These are phyloP conservation scores for Calliscelio sp. DNA, from an alignment of 2,888 invertebrate species.

Conservation along the genomic window DNA sequence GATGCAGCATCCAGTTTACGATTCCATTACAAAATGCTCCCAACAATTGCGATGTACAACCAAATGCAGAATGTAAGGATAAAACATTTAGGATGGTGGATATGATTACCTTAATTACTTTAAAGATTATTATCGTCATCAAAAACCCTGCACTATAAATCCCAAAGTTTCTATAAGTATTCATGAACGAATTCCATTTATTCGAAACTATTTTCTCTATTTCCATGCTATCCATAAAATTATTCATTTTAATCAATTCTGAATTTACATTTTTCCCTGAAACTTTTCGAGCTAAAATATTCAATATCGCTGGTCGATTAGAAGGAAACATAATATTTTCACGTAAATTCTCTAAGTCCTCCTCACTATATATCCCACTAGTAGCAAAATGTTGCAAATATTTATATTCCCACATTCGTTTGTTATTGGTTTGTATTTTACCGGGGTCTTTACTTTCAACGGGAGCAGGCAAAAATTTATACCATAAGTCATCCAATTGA, in stretches of 20 bases:
- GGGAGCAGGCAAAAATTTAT: background rate
- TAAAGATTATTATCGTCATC: background rate
- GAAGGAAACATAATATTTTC: slow-evolving; percentile 10
- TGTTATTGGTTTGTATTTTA: background rate
- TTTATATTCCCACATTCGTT: slow-evolving; percentile 16
- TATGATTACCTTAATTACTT: background rate
- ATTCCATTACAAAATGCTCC: slow-evolving; percentile 4
- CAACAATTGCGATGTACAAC: background rate
- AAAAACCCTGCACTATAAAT: slow-evolving; percentile 1
- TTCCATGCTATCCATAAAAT: background rate
- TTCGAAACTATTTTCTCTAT: background rate
- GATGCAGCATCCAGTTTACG: background rate
- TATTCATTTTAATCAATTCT: background rate
- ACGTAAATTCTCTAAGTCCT: background rate
- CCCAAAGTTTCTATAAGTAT: background rate
- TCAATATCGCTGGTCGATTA: background rate
- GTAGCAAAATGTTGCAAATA: background rate
- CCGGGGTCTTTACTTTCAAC: background rate
- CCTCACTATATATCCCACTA: slow-evolving; percentile 2
- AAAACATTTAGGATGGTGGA: background rate
- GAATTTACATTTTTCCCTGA: background rate
- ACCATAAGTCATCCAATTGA: slow-evolving; percentile 8
- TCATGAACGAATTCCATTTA: background rate
- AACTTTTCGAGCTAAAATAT: background rate
- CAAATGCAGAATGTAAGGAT: background rate